phyloP scores from a whole-genome alignment of 2,113 vertebrate species.

The Chiloscyllium plagiosum region DNA sequence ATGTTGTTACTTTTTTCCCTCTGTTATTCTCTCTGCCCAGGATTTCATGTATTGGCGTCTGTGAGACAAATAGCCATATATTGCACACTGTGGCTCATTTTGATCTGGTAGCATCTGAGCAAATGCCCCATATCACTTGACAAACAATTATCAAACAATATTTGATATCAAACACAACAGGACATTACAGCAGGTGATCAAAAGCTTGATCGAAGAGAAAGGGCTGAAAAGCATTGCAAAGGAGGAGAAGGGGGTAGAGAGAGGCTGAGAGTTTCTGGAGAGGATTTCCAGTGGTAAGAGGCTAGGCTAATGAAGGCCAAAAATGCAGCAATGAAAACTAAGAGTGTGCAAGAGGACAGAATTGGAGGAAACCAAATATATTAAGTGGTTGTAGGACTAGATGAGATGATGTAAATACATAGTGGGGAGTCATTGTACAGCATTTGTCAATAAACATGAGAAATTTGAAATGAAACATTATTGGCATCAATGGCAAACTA shows the following conservation, averaged over 20 bases:
- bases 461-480: neutral
- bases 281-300: neutral
- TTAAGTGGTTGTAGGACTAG: neutral
- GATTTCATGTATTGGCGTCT: neutral
- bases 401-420: neutral
- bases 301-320: neutral
- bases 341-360: neutral
- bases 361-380: neutral
- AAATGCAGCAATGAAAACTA: neutral
- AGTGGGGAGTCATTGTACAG: neutral
- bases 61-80: neutral
- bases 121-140: neutral
- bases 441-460: neutral
- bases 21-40: too few species aligned
- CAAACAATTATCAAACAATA: neutral
- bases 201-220: neutral
- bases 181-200: neutral
- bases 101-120: neutral
- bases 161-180: neutral
- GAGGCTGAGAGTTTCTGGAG: neutral
- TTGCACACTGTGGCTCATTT: neutral
- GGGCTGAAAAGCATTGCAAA: neutral
- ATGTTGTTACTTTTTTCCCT: neutral
- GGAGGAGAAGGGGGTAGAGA: neutral
- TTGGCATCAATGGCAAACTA: neutral